Conservation (phyloP, 2,797 vertebrate genomes). For the Hyperoplus immaculatus region DNA sequence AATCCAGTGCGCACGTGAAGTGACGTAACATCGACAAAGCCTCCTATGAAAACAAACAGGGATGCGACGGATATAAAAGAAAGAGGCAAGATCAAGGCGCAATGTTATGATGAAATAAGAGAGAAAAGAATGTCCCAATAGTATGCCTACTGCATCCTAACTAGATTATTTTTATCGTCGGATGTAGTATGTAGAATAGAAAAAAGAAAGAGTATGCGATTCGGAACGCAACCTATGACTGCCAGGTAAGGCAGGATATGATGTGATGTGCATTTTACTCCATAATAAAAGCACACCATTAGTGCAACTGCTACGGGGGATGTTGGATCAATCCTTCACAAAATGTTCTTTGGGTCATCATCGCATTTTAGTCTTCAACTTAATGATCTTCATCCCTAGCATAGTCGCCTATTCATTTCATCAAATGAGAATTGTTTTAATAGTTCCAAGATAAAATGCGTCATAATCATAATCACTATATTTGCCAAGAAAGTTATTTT, state of each 20-base stretch:
- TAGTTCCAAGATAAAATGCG: neutral
- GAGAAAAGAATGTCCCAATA: too few species aligned
- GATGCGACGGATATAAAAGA: too few species aligned
- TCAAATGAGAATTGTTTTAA: slow-evolving; percentile 1
- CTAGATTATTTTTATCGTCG: too few species aligned
- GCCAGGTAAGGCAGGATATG: slow-evolving; percentile 21
- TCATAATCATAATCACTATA: neutral
- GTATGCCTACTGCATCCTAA: too few species aligned
- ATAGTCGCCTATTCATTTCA: neutral
- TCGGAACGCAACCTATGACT: neutral
- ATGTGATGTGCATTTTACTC: slow-evolving; percentile 17
- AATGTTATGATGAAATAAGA: too few species aligned
- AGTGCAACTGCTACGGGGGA: neutral
- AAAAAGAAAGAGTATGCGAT: too few species aligned
- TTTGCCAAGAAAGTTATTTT: neutral
- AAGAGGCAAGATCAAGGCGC: too few species aligned
- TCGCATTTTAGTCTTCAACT: slow-evolving; percentile 2
- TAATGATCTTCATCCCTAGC: neutral
- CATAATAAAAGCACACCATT: slow-evolving; percentile 4
- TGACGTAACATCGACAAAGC: too few species aligned
- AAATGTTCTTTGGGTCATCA: neutral
- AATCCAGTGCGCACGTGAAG: too few species aligned
- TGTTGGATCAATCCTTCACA: neutral
- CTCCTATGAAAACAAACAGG: too few species aligned
- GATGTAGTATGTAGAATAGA: too few species aligned